phyloP scores from a whole-genome alignment of 2,113 vertebrate genomes.

The Petrocephalus zakoni region DNA sequence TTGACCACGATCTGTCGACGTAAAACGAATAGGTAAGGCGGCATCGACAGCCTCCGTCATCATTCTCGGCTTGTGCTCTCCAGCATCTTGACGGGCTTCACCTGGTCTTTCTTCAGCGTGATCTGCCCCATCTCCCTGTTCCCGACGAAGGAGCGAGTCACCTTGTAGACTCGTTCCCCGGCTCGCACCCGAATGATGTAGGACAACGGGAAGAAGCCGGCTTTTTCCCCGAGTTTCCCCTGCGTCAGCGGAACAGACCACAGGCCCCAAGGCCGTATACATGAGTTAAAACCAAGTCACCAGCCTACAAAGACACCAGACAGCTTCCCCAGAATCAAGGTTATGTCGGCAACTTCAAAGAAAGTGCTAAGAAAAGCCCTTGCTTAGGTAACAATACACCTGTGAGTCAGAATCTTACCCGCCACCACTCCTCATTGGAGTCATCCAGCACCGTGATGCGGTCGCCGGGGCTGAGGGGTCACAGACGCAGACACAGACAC shows the following conservation, averaged over 20 bases:
- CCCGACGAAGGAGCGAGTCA: conserved; percentile 78
- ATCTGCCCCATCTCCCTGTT: conserved; percentile 86
- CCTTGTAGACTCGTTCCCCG: conserved; percentile 75
- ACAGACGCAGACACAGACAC: background rate
- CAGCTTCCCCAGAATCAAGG: background rate
- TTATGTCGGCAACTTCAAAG: background rate
- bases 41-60: background rate
- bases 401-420: conserved; percentile 63
- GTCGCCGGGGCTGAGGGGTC: conserved; percentile 76
- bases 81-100: conserved; percentile 22
- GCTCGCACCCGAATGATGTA: conserved; percentile 81
- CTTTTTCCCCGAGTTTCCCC: conserved; percentile 76
- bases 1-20: conserved; percentile 77
- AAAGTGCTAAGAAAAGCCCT: background rate
- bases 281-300: background rate
- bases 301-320: background rate
- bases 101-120: conserved; percentile 87
- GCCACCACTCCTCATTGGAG: conserved; percentile 97
- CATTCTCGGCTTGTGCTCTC: background rate
- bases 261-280: background rate
- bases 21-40: background rate
- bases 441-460: conserved; percentile 92
- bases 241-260: conserved; percentile 35
- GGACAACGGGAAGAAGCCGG: conserved; percentile 77
- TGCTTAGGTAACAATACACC: background rate